Evolutionary conservation across 2,113 vertebrate genomes (phyloP).

Genomic region (Mirza zaza): DNA sequence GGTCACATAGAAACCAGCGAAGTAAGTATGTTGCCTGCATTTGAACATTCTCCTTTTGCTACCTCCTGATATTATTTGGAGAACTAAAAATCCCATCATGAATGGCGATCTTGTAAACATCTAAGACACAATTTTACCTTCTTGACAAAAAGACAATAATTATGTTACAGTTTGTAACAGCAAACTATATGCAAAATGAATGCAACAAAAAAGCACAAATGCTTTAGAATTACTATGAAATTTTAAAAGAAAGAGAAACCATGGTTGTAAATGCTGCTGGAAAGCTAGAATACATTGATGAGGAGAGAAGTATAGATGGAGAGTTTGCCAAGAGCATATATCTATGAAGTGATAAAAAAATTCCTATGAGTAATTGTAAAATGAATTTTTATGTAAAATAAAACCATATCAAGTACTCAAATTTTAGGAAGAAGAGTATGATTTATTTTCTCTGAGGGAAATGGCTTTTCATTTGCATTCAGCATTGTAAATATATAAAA

Average conservation of each 20-base stretch:
- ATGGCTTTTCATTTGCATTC: conserved; percentile 28
- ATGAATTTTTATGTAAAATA: conserved; percentile 35
- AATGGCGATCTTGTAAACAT: neutral
- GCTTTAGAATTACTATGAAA: neutral
- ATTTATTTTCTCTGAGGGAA: conserved; percentile 8
- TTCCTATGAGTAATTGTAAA: conserved; percentile 28
- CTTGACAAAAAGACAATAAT: neutral
- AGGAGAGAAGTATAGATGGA: neutral
- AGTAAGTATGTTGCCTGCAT: too few relatives aligned
- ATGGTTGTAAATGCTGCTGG: neutral
- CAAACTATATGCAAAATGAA: neutral
- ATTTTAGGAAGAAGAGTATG: neutral
- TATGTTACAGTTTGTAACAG: neutral
- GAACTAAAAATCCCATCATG: neutral
- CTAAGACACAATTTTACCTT: neutral
- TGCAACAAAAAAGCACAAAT: neutral
- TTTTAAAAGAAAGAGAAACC: neutral
- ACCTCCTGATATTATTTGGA: neutral
- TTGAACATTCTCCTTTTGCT: neutral
- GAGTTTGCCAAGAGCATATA: neutral
- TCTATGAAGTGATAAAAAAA: neutral
- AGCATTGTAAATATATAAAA: conserved; percentile 19
- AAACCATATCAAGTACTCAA: neutral
- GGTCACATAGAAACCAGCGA: neutral
- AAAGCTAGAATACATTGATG: neutral